These are phyloP conservation scores for Pteropus rufus DNA, from an alignment of 2,797 vertebrate species.

Conservation along the genomic window DNA sequence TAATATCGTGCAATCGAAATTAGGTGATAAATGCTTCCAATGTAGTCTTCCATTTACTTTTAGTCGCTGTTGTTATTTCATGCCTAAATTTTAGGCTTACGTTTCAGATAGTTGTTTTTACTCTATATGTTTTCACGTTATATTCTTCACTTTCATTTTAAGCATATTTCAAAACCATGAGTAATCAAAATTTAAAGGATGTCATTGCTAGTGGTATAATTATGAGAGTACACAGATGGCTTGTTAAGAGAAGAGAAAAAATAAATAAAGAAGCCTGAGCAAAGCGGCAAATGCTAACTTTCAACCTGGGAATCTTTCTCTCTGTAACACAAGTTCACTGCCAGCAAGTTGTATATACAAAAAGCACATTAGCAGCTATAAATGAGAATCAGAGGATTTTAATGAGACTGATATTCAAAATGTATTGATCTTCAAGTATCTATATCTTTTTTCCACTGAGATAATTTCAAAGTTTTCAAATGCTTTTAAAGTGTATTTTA, in stretches of 20 bases:
- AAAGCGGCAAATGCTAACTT: slow-evolving; percentile 38
- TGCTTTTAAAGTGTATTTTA: neutral
- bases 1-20: neutral
- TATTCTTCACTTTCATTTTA: slow-evolving; percentile 42
- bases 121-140: neutral
- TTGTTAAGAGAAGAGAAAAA: neutral
- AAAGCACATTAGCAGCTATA: neutral
- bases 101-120: slow-evolving; percentile 9
- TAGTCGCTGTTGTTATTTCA: neutral
- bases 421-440: neutral
- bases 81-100: neutral
- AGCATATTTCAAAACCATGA: slow-evolving; percentile 23
- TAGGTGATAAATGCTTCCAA: neutral
- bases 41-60: neutral
- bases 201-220: slow-evolving; percentile 15
- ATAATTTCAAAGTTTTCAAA: neutral
- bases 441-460: neutral
- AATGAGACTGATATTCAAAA: neutral
- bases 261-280: neutral
- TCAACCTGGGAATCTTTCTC: slow-evolving; percentile 16
- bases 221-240: slow-evolving; percentile 47
- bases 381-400: neutral
- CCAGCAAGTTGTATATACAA: neutral
- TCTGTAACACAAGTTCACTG: neutral
- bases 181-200: slow-evolving; percentile 58